Conservation (phyloP, 2,113 vertebrate genomes). For the Callipepla californica region DNA sequence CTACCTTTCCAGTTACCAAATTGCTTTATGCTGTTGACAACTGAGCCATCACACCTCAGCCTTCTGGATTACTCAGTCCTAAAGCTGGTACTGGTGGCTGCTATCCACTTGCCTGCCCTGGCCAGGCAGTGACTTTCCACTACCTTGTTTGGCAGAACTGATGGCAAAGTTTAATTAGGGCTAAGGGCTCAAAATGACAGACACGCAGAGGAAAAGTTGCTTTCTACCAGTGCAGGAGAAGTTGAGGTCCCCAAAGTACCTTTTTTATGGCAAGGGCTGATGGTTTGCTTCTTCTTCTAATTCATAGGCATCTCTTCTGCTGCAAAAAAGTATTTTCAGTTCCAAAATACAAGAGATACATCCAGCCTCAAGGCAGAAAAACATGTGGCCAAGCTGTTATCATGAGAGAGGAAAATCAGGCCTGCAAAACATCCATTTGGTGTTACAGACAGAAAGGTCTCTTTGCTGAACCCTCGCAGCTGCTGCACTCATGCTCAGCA, state of each 20-base stretch:
- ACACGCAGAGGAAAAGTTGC: neutral
- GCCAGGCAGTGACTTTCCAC: neutral
- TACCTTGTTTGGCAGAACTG: neutral
- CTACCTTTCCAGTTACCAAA: neutral
- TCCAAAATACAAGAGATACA: fast-evolving
- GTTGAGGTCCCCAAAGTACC: neutral
- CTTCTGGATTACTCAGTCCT: neutral
- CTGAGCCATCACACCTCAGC: neutral
- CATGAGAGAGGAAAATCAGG: neutral
- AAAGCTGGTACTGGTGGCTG: neutral
- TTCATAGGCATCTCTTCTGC: neutral
- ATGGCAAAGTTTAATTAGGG: neutral
- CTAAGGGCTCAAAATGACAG: neutral
- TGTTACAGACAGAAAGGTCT: neutral
- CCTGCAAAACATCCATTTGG: neutral
- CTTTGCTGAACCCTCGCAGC: constrained; percentile 4
- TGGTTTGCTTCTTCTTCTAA: neutral
- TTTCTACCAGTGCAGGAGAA: neutral
- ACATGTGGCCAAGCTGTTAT: fast-evolving
- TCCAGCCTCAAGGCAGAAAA: neutral
- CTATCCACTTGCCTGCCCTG: neutral
- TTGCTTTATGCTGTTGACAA: neutral
- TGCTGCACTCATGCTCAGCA: constrained; percentile 1
- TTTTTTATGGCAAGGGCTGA: fast-evolving
- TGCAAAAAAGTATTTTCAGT: neutral